Evolutionary conservation across 1,140 invertebrate species (phyloP).

Genomic region (Drosophila ambigua): DNA sequence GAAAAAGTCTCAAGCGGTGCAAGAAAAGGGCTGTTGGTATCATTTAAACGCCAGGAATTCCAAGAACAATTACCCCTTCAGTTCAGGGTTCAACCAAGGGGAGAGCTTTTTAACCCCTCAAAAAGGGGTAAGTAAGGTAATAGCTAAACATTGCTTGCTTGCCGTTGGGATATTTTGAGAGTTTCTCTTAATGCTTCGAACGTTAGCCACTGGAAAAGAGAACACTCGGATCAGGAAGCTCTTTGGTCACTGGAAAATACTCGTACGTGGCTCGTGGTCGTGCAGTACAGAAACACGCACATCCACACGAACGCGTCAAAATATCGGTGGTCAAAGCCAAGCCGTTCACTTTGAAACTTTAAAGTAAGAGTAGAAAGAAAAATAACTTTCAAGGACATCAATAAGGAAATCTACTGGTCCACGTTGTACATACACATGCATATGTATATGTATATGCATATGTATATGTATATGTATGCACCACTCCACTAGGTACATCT

Average conservation of each 20-base stretch:
- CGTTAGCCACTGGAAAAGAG: neutral
- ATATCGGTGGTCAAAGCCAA: slow-evolving; percentile 27
- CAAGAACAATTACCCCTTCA: slow-evolving; percentile 9
- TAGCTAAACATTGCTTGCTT: neutral
- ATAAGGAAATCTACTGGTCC: neutral
- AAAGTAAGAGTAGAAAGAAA: neutral
- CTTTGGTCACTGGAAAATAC: slow-evolving; percentile 5
- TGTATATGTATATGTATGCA: neutral
- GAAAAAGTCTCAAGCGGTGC: too few relatives aligned
- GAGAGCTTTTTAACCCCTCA: neutral
- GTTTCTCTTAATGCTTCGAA: slow-evolving; percentile 4
- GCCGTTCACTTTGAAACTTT: slow-evolving; percentile 18
- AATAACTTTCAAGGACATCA: slow-evolving; percentile 43
- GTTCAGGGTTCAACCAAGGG: neutral
- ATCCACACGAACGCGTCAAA: slow-evolving; percentile 2
- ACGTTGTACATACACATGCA: too few relatives aligned
- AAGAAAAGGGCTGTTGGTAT: too few relatives aligned
- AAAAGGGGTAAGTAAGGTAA: slow-evolving; percentile 8
- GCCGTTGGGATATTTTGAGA: slow-evolving; percentile 12
- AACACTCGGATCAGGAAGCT: neutral
- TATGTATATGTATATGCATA: neutral
- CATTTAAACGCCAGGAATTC: too few relatives aligned
- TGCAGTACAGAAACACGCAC: neutral
- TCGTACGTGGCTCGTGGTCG: neutral
- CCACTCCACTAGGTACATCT: too few relatives aligned